Conservation (phyloP, 2,888 invertebrate species). For the Catocala nupta region DNA sequence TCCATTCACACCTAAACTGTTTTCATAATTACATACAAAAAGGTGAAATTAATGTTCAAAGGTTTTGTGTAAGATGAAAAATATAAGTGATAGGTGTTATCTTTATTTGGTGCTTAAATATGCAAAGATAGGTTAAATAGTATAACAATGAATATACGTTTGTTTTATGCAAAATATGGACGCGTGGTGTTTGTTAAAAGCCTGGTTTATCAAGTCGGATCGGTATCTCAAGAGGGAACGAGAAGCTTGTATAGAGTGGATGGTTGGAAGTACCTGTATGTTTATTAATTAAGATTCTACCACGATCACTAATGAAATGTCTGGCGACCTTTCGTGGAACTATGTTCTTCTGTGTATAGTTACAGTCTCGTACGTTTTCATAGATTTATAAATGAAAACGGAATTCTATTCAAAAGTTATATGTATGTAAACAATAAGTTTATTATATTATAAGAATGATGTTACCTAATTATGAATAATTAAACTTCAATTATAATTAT, state of each 20-base stretch:
- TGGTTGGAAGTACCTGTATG: neutral
- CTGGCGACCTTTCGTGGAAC: neutral
- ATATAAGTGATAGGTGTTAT: neutral
- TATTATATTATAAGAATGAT: too few species aligned
- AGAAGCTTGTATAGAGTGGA: constrained; percentile 3
- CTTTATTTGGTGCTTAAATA: neutral
- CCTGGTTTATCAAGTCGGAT: constrained; percentile 1
- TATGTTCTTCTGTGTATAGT: neutral
- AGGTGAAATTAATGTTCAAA: constrained; percentile 5
- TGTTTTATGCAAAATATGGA: neutral
- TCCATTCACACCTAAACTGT: constrained; percentile 19
- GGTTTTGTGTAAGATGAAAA: constrained; percentile 1
- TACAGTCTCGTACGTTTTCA: neutral
- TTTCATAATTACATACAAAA: constrained; percentile 9
- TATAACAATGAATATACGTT: neutral
- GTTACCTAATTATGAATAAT: too few species aligned
- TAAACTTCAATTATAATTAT: too few species aligned
- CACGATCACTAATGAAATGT: neutral
- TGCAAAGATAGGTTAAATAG: neutral
- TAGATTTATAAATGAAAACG: too few species aligned
- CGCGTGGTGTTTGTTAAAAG: neutral
- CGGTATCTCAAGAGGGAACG: constrained; percentile 8
- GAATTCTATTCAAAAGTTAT: too few species aligned
- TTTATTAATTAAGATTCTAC: constrained; percentile 10
- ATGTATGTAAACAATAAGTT: too few species aligned